These are phyloP conservation scores for Nasonia oneida DNA, from an alignment of 2,888 invertebrate species.

Conservation along the genomic window DNA sequence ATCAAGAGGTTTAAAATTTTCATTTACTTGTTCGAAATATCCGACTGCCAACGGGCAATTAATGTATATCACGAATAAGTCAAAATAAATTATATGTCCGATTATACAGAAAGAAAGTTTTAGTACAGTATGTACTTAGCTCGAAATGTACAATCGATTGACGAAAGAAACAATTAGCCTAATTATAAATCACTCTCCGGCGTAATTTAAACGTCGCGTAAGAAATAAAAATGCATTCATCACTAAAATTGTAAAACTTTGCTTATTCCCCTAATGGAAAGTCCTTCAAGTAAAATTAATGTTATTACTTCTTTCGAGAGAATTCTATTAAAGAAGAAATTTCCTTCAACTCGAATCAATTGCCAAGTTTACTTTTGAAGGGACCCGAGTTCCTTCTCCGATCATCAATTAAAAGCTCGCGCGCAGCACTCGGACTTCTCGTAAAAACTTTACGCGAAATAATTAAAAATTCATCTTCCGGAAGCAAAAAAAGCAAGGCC, in stretches of 20 bases:
- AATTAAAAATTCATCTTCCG: slow-evolving; percentile 30
- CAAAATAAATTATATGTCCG: neutral
- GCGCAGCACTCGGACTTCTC: slow-evolving; percentile 8
- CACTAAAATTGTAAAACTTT: slow-evolving; percentile 51
- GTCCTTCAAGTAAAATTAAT: slow-evolving; percentile 55
- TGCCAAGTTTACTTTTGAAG: slow-evolving; percentile 53
- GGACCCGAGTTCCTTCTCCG: slow-evolving; percentile 3
- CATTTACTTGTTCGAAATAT: slow-evolving; percentile 19
- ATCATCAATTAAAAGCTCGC: slow-evolving; percentile 53
- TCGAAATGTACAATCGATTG: neutral
- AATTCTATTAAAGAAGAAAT: slow-evolving; percentile 57
- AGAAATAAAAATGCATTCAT: slow-evolving; percentile 25
- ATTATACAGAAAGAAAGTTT: neutral
- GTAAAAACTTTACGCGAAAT: slow-evolving; percentile 22
- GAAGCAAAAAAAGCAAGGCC: neutral
- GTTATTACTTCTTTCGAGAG: slow-evolving; percentile 49
- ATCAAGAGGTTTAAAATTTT: slow-evolving; percentile 37
- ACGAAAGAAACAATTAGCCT: neutral
- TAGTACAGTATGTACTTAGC: neutral
- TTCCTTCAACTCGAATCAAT: slow-evolving; percentile 55
- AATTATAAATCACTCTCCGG: neutral
- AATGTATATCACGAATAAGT: slow-evolving; percentile 18
- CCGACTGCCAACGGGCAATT: slow-evolving; percentile 25
- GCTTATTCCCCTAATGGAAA: slow-evolving; percentile 52
- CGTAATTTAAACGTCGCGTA: slow-evolving; percentile 10